A percentile compares a stretch with the other conserved stretches of the same genome.
Evolutionary conservation across 2,888 invertebrate species (phyloP).

Genomic region (Zelleria hepariella): DNA sequence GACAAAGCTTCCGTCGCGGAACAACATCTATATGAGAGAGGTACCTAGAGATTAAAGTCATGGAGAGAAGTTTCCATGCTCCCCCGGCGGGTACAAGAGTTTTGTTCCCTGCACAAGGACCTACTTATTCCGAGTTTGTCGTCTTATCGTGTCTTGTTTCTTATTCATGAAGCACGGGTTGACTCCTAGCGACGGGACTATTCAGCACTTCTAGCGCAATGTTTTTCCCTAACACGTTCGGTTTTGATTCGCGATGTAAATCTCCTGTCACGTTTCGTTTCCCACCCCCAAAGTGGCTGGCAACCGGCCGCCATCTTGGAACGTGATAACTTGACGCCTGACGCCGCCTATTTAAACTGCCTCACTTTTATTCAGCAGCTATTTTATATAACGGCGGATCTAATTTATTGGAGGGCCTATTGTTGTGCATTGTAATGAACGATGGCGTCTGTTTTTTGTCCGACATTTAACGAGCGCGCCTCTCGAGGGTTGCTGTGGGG

Average conservation of each 20-base stretch:
- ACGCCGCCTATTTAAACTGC: constrained; percentile 52
- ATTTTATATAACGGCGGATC: constrained; percentile 42
- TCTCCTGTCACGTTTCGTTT: constrained; percentile 51
- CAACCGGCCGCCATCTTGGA: constrained; percentile 50
- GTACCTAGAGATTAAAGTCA: not conserved
- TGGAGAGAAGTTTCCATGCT: not conserved
- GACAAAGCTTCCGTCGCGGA: not conserved
- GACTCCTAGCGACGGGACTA: not conserved
- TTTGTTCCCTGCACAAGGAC: not conserved
- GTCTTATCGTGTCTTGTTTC: not conserved
- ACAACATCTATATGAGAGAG: not conserved
- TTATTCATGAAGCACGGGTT: not conserved
- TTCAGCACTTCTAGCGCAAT: not conserved
- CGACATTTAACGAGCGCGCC: constrained; percentile 16
- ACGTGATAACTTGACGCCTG: constrained; percentile 54
- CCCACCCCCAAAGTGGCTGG: constrained; percentile 47
- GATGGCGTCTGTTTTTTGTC: constrained; percentile 27
- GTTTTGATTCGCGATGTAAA: constrained; percentile 8
- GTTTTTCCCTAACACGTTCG: not conserved
- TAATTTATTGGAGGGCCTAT: constrained; percentile 47
- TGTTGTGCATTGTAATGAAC: constrained; percentile 38
- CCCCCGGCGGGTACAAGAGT: not conserved
- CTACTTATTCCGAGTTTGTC: not conserved
- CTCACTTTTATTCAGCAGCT: constrained; percentile 46
- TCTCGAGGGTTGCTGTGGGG: not conserved